These are phyloP conservation scores for Sebastes schlegelii DNA, from an alignment of 2,113 vertebrate genomes.

Conservation along the genomic window DNA sequence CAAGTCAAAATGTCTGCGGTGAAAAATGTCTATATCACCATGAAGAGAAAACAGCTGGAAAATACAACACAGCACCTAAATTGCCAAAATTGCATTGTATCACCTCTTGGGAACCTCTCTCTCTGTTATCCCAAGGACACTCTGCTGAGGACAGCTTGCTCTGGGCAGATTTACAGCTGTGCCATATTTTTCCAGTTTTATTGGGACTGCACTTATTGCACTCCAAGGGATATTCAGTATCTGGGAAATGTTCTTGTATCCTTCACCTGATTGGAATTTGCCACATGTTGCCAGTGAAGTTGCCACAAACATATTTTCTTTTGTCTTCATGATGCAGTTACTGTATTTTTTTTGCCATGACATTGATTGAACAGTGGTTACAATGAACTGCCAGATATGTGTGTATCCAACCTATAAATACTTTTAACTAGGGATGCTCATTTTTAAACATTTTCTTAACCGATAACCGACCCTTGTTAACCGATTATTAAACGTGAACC, in stretches of 20 bases:
- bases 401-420: no score
- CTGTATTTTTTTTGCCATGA: no score
- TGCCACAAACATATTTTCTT: not conserved
- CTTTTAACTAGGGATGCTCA: no score
- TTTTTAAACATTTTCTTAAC: no score
- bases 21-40: not conserved
- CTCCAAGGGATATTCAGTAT: not conserved
- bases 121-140: not conserved
- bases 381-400: no score
- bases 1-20: not conserved
- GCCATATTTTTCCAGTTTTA: not conserved
- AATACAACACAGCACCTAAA: not conserved
- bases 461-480: no score
- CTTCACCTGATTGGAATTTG: not conserved
- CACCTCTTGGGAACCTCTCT: not conserved
- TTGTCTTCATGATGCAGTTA: no score
- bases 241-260: not conserved
- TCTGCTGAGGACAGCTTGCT: not conserved
- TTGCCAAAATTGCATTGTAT: not conserved
- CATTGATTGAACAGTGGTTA: no score
- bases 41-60: not conserved
- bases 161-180: not conserved
- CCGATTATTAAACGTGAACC: no score
- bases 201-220: not conserved
- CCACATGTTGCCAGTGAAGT: not conserved